Evolutionary conservation across 2,113 vertebrate genomes (phyloP).

Genomic region (Clupea harengus): DNA sequence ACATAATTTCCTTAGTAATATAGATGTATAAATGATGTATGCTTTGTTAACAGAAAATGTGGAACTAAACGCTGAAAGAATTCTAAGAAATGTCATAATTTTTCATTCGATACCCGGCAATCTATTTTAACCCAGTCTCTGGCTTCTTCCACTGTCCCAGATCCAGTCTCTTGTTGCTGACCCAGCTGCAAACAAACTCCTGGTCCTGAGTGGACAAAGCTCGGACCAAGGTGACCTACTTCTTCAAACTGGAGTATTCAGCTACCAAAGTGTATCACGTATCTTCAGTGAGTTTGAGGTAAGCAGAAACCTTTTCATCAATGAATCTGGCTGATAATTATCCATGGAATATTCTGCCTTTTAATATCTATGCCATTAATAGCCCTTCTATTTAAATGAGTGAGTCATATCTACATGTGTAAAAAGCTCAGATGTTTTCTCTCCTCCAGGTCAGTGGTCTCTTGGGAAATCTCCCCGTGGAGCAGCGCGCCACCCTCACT

Average conservation of each 20-base stretch:
- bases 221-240: constrained; percentile 90
- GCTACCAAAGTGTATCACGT: constrained; percentile 78
- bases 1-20: not conserved
- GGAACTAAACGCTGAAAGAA: not conserved
- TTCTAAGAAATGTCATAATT: not conserved
- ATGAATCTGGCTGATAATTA: not conserved
- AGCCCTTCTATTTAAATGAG: not conserved
- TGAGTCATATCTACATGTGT: not conserved
- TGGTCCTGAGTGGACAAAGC: constrained; percentile 90
- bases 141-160: constrained; percentile 64
- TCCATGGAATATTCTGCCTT: not conserved
- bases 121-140: constrained; percentile 37
- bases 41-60: not conserved
- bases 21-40: not conserved
- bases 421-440: constrained; percentile 29
- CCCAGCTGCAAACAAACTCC: constrained; percentile 85
- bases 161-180: constrained; percentile 85
- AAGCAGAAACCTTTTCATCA: constrained; percentile 50
- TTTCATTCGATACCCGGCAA: not conserved
- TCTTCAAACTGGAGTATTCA: constrained; percentile 88
- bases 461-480: constrained; percentile 79
- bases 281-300: constrained; percentile 86
- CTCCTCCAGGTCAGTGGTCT: constrained; percentile 79
- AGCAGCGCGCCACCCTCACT: constrained; percentile 84
- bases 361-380: not conserved